Evolutionary conservation across 2,888 invertebrate species (phyloP).

Genomic region (Anorthoa munda): DNA sequence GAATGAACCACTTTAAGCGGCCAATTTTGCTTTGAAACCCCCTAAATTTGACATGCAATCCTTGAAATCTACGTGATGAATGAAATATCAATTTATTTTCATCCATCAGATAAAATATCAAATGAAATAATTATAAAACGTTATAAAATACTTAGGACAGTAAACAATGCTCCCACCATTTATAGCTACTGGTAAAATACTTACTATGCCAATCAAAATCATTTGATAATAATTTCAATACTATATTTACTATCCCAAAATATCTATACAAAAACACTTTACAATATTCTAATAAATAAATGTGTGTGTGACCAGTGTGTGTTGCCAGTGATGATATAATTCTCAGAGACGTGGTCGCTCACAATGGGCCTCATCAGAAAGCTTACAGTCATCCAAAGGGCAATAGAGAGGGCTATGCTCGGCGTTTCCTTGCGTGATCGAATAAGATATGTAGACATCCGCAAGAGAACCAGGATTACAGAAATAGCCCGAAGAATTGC

Average conservation of each 20-base stretch:
- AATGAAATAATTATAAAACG: neutral
- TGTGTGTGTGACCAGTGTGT: too few relatives aligned
- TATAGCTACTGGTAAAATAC: too few relatives aligned
- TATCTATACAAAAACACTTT: neutral
- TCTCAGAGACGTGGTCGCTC: too few relatives aligned
- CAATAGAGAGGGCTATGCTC: too few relatives aligned
- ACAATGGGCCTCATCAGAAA: too few relatives aligned
- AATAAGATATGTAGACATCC: too few relatives aligned
- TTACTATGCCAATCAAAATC: neutral
- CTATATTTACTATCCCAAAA: neutral
- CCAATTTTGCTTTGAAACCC: constrained; percentile 54
- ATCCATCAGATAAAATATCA: neutral
- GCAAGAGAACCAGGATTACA: too few relatives aligned
- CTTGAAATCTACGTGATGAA: constrained; percentile 11
- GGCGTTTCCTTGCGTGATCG: too few relatives aligned
- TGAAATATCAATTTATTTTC: neutral
- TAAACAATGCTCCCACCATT: neutral
- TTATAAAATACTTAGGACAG: neutral
- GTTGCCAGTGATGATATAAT: too few relatives aligned
- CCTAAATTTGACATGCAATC: constrained; percentile 56
- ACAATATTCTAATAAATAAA: neutral
- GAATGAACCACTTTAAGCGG: constrained; percentile 60
- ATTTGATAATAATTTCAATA: neutral
- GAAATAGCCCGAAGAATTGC: too few relatives aligned
- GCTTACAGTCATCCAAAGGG: too few relatives aligned